Percentiles rank a stretch among this genome's conserved stretches.
phyloP scores from a whole-genome alignment of 2,113 vertebrate genomes.

The Capreolus pygargus region DNA sequence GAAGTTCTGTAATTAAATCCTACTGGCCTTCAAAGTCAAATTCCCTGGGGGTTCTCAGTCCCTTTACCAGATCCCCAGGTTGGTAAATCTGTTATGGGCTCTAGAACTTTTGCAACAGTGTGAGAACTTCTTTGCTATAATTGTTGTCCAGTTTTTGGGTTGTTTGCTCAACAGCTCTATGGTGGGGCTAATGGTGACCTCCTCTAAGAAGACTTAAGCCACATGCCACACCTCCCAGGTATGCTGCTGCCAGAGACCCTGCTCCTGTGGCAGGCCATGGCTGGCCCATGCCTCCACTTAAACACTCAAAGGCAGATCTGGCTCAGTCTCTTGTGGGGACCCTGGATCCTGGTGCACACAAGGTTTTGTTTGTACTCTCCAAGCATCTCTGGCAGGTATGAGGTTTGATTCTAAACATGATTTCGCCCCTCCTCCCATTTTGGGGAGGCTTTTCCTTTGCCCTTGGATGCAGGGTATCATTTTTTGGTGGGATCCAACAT shows the following conservation, averaged over 20 bases:
- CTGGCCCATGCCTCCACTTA: not conserved
- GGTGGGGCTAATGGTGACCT: not conserved
- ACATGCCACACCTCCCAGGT: not conserved
- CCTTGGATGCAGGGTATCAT: not conserved
- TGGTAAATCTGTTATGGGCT: not conserved
- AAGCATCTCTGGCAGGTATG: not conserved
- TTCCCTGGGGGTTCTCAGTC: not conserved
- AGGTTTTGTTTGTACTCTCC: not conserved
- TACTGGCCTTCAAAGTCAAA: not conserved
- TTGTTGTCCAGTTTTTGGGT: not conserved
- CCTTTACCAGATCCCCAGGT: not conserved
- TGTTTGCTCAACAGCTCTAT: not conserved
- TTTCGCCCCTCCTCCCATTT: not conserved
- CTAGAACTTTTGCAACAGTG: not conserved
- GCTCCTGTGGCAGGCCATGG: not conserved
- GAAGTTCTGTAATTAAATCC: not conserved
- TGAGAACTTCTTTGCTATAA: not conserved
- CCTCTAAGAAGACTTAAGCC: not conserved
- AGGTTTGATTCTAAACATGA: not conserved
- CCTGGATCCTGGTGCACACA: not conserved
- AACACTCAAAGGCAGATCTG: not conserved
- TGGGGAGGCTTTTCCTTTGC: not conserved
- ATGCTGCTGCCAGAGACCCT: not conserved
- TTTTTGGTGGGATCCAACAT: not conserved
- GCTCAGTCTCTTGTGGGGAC: not conserved